phyloP scores from a whole-genome alignment of 2,797 vertebrate genomes.

The Saxicola maurus region DNA sequence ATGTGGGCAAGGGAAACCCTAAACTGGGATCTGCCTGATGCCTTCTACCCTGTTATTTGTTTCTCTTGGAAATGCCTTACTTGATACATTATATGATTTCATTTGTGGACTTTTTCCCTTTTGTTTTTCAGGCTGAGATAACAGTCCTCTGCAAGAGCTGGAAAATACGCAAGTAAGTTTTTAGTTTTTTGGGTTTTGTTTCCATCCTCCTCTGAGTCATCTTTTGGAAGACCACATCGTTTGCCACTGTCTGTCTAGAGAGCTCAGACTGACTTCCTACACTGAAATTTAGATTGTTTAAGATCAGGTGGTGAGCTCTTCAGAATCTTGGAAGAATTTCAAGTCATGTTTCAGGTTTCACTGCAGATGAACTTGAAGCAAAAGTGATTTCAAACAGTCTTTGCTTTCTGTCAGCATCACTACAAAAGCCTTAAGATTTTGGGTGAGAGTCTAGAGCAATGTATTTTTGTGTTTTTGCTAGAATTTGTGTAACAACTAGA shows the following conservation, averaged over 20 bases:
- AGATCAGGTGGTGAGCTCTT: neutral
- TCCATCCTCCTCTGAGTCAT: neutral
- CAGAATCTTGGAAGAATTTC: neutral
- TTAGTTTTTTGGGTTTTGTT: neutral
- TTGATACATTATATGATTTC: neutral
- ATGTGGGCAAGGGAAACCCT: neutral
- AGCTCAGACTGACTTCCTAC: neutral
- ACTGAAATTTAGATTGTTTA: neutral
- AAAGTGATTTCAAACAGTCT: neutral
- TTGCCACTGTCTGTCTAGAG: neutral
- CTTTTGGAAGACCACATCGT: neutral
- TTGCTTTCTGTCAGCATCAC: neutral
- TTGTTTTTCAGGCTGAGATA: neutral
- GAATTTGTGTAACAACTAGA: neutral
- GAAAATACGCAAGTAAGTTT: conserved; percentile 12
- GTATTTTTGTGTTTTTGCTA: accelerated
- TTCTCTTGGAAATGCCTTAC: neutral
- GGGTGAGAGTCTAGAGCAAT: neutral
- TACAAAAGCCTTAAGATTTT: neutral
- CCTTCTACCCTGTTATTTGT: neutral
- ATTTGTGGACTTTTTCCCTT: neutral
- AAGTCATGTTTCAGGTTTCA: neutral
- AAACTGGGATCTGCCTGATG: neutral
- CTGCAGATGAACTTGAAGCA: neutral
- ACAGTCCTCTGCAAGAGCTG: neutral